Evolutionary conservation across 2,888 invertebrate species (phyloP), one percentile per base, ranked within the genome.

Genomic region (Eupithecia dodoneata): DNA sequence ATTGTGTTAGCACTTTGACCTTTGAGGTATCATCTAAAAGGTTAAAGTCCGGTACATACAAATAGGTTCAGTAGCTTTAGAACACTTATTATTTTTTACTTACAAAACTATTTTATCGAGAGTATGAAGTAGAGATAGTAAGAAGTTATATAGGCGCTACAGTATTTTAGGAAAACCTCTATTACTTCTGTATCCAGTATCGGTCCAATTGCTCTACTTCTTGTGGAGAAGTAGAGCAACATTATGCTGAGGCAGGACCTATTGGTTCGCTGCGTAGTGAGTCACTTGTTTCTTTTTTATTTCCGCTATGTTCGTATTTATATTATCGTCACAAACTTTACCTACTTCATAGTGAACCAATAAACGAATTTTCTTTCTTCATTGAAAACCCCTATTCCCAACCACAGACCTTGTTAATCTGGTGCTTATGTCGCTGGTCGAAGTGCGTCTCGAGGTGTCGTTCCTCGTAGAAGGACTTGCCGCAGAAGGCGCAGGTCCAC

Each of bases 401-500:
- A 47, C 30, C 47, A 71, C 73, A 66, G 45, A 97, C 98, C 96
- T 97, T 97, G 91, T 98, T 98, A 87, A 98, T 97, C 92, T 97
- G 96, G 91, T 96, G 97, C 93, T 97, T 97, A 94, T 98, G 98
- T 87, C 98, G 96, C 94, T 97, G 97, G 95, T 98, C 98, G 96
- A 98, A 98, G 93, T 98, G 98, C 88, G 97, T 96, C 93, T 98
- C 98, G 87, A 98, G 96, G 93, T 97, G 97, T 87, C 97, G 97
- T 92, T 98, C 98, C 91, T 98, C 97, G 94, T 97, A 98, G 92
- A 98, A 98, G 81, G 98, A 98, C 93, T 98, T 98, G 84, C 98
- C 98, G 94, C 98, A 98, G 83, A 98, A 96, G 78, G 98, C 97
- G 89, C 98, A 98, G 12, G 97, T 98, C 98, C 98, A 98, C 92